Percentiles rank a stretch among this genome's conserved stretches.
phyloP scores from a whole-genome alignment of 2,797 vertebrate species.

The Chelon auratus region DNA sequence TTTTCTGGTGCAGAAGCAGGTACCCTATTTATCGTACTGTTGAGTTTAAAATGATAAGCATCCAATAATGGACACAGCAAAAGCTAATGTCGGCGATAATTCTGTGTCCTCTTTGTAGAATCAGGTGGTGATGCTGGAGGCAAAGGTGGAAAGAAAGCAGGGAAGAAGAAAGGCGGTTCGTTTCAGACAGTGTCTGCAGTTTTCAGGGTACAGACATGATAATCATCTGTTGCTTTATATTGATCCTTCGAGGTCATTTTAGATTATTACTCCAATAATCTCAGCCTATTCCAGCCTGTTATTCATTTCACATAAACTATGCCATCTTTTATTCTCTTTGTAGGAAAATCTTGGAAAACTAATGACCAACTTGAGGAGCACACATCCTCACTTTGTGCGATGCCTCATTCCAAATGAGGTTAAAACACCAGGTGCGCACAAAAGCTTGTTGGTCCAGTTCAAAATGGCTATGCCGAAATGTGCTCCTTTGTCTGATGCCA shows the following conservation, averaged over 20 bases:
- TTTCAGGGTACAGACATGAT: constrained; percentile 85
- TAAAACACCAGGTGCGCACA: constrained; percentile 88
- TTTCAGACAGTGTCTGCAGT: constrained; percentile 92
- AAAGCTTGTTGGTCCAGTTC: background rate
- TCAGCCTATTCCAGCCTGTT: background rate
- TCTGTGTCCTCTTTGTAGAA: constrained; percentile 51
- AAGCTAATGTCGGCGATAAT: background rate
- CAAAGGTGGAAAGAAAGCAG: constrained; percentile 84
- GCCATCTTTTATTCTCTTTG: background rate
- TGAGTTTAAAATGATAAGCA: too few relatives aligned
- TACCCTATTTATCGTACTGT: background rate
- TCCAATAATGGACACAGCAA: too few relatives aligned
- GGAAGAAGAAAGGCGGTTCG: constrained; percentile 92
- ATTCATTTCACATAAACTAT: background rate
- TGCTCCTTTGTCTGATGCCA: background rate
- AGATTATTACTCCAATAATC: background rate
- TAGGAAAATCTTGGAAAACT: constrained; percentile 93
- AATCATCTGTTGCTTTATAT: background rate
- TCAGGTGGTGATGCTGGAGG: constrained; percentile 54
- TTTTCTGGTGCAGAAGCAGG: constrained; percentile 78
- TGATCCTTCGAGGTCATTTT: too few relatives aligned
- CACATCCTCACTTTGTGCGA: constrained; percentile 92
- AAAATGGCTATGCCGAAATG: background rate
- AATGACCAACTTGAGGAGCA: constrained; percentile 89
- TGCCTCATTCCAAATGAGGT: constrained; percentile 92